Conservation (phyloP, 2,888 invertebrate genomes). For the Caenorhabditis sp. region DNA sequence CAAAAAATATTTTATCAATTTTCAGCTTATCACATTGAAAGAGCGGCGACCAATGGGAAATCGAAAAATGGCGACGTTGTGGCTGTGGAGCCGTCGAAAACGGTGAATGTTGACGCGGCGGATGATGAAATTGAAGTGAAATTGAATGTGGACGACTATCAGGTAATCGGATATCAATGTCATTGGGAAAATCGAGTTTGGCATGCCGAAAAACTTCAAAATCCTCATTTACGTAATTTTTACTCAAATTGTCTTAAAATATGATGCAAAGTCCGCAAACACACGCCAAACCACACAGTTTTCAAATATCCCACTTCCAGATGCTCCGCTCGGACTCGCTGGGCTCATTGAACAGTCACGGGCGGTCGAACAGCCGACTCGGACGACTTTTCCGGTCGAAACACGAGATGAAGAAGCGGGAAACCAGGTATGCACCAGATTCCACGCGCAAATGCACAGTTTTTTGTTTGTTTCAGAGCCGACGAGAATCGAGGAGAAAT, state of each 20-base stretch:
- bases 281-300: not conserved
- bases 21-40: slow-evolving; percentile 77
- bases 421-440: slow-evolving; percentile 27
- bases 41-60: slow-evolving; percentile 65
- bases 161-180: slow-evolving; percentile 25
- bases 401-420: slow-evolving; percentile 65
- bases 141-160: slow-evolving; percentile 61
- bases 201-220: no score
- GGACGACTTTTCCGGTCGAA: slow-evolving; percentile 68
- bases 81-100: slow-evolving; percentile 74
- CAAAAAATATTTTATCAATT: not conserved
- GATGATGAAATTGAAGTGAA: slow-evolving; percentile 65
- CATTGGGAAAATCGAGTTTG: not conserved
- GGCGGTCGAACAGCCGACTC: slow-evolving; percentile 63
- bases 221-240: no score
- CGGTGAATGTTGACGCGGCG: slow-evolving; percentile 65
- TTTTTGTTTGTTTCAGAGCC: slow-evolving; percentile 67
- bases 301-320: slow-evolving; percentile 37
- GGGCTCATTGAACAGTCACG: slow-evolving; percentile 61
- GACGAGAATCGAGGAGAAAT: slow-evolving; percentile 71
- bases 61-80: slow-evolving; percentile 62
- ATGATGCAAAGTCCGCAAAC: no score
- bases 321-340: slow-evolving; percentile 68
- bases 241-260: no score
- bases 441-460: not conserved